Percentiles rank a stretch among this genome's conserved stretches.
Conservation (phyloP, 2,113 vertebrate genomes). For the Cyanoramphus novaezelandiae region DNA sequence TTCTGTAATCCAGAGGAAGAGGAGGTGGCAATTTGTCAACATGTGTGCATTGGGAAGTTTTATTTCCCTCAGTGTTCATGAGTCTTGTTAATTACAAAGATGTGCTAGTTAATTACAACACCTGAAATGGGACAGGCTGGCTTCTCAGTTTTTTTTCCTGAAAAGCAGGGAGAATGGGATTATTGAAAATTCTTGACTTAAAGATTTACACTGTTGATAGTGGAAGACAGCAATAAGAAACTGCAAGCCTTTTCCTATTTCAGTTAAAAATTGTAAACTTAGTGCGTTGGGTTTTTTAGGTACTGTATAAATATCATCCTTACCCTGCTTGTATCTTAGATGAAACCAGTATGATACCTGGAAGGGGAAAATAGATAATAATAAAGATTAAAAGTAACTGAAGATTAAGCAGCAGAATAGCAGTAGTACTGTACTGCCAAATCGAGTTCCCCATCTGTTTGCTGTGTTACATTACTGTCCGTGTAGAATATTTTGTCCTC, state of each 20-base stretch:
- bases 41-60: fast-evolving
- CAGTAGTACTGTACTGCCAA: neutral
- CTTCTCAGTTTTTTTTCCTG: neutral
- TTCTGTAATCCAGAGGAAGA: neutral
- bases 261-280: neutral
- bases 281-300: neutral
- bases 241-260: neutral
- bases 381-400: neutral
- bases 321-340: neutral
- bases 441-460: neutral
- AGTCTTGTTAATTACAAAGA: neutral
- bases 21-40: neutral
- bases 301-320: neutral
- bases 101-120: neutral
- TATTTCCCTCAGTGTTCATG: neutral
- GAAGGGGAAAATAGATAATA: neutral
- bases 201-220: neutral
- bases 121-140: neutral
- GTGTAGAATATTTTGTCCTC: neutral
- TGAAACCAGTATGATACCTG: neutral
- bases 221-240: neutral
- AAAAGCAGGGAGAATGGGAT: neutral
- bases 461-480: neutral
- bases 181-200: neutral
- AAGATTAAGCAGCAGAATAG: neutral